Percentiles rank a stretch among this genome's conserved stretches.
phyloP scores from a whole-genome alignment of 1,140 invertebrate species.

The Bemisia tabaci region DNA sequence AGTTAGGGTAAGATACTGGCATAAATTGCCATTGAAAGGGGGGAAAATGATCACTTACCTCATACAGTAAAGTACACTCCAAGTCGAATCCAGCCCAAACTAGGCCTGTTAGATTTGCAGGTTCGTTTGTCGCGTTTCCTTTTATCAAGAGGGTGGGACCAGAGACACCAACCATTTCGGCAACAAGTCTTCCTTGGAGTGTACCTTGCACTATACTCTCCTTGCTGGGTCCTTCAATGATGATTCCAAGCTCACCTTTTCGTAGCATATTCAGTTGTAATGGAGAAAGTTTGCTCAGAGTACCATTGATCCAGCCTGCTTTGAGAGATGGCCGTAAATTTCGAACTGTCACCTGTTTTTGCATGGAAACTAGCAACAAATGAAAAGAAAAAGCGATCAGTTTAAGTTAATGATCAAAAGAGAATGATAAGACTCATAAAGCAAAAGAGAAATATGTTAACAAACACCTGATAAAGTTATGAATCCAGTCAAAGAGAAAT shows the following conservation, averaged over 20 bases:
- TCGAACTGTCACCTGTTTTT: background rate
- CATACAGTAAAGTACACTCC: slow-evolving; percentile 70
- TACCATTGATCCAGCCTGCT: slow-evolving; percentile 47
- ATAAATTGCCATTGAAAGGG: too few species aligned
- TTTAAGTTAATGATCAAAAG: too few species aligned
- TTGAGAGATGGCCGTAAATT: background rate
- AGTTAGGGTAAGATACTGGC: too few species aligned
- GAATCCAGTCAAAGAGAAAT: too few species aligned
- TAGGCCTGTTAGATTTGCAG: slow-evolving; percentile 42
- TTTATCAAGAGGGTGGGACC: slow-evolving; percentile 48
- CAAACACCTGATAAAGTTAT: too few species aligned
- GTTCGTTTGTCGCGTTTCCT: slow-evolving; percentile 28
- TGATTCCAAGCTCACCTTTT: slow-evolving; percentile 57
- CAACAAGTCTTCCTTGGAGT: slow-evolving; percentile 50
- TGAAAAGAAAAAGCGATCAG: too few species aligned
- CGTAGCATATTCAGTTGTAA: slow-evolving; percentile 63
- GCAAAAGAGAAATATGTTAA: too few species aligned
- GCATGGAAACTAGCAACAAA: background rate
- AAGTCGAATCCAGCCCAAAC: slow-evolving; percentile 68
- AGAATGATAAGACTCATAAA: too few species aligned
- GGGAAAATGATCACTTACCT: too few species aligned
- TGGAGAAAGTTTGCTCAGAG: slow-evolving; percentile 45
- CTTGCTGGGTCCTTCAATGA: slow-evolving; percentile 40
- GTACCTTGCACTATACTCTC: slow-evolving; percentile 44
- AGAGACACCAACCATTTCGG: slow-evolving; percentile 50